Evolutionary conservation across 2,797 vertebrate species (phyloP), one percentile per base, ranked within the genome.

Genomic region (Acestrorhynchus altus): DNA sequence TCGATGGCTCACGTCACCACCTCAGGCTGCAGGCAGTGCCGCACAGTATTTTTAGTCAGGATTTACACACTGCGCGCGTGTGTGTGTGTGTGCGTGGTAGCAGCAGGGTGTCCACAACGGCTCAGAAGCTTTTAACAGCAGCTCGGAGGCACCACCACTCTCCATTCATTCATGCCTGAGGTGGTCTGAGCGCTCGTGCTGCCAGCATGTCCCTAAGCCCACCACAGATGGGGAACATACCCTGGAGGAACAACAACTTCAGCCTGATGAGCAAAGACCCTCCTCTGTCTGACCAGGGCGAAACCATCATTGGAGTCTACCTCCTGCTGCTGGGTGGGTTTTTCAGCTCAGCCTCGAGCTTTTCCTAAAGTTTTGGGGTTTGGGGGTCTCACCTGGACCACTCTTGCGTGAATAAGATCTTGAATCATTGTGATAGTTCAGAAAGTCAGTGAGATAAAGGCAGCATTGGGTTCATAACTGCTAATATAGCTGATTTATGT

Each of bases 191-290:
- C 31, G 31, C 15, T 35, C 16, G 12, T 28, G 7, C 59, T 39
- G 59, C 15, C 54, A 31, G 39, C 16, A 90, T 93, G 86, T 91
- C 87, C 1, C 88, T 83, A 74, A 74, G 64, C 66, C 84, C 88
- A 59, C 40, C 84, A 59, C 90, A 91, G 79, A 88, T 93, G 56
- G 88, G 86, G 52, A 93, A 90, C 78, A 95, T 94, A 74, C 93
- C 92, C 26, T 95, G 95, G 94, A 95, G 93, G 88, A 96, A 96
- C 87, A 96, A 97, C 84, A 96, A 95, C 84, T 89, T 93, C 79
- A 94, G 87, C 51, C 89, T 90, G 78, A 85, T 92, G 79, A 93
- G 93, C 80, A 91, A 90, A 82, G 94, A 96, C 6, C 82, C 90
- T 26, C 91, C 94, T 72, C 77, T 94, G 63, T 94, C 94, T 0